Percentiles rank a stretch among this genome's conserved stretches.
These are phyloP conservation scores for Saccopteryx leptura DNA, from an alignment of 2,113 vertebrate genomes.

Conservation along the genomic window DNA sequence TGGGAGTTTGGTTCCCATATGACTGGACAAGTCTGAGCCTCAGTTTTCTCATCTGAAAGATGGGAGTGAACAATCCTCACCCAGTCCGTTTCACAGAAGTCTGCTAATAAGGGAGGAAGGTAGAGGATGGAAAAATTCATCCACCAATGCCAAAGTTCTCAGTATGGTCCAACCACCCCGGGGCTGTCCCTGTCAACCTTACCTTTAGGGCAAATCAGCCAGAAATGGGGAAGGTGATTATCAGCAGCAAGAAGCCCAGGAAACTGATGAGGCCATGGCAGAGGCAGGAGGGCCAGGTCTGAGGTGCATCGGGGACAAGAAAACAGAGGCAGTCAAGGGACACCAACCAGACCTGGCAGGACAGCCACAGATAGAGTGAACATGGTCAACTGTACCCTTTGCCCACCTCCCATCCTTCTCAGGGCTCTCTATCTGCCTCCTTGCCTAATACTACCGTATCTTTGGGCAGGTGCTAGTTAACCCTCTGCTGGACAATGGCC, in stretches of 20 bases:
- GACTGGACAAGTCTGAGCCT: not conserved
- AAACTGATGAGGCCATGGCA: constrained; percentile 92
- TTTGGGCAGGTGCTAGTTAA: not conserved
- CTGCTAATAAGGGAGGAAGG: not conserved
- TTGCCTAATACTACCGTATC: not conserved
- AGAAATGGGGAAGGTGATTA: constrained; percentile 93
- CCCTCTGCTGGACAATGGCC: constrained; percentile 1
- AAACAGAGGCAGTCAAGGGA: not conserved
- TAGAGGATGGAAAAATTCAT: not conserved
- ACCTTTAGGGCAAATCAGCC: constrained; percentile 96
- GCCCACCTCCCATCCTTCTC: not conserved
- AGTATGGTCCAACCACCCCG: not conserved
- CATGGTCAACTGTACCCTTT: not conserved
- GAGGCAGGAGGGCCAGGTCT: constrained; percentile 92
- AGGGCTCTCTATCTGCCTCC: not conserved
- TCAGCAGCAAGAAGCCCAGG: constrained; percentile 90
- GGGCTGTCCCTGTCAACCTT: constrained; percentile 44
- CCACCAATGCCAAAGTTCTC: not conserved
- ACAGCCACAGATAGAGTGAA: not conserved
- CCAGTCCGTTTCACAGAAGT: not conserved
- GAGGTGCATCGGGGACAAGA: constrained; percentile 87
- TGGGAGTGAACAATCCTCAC: not conserved
- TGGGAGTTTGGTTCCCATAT: not conserved
- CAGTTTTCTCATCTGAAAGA: constrained; percentile 18
- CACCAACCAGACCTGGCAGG: not conserved